Evolutionary conservation across 2,797 vertebrate genomes (phyloP).

Genomic region (Rhodeus uyekii): DNA sequence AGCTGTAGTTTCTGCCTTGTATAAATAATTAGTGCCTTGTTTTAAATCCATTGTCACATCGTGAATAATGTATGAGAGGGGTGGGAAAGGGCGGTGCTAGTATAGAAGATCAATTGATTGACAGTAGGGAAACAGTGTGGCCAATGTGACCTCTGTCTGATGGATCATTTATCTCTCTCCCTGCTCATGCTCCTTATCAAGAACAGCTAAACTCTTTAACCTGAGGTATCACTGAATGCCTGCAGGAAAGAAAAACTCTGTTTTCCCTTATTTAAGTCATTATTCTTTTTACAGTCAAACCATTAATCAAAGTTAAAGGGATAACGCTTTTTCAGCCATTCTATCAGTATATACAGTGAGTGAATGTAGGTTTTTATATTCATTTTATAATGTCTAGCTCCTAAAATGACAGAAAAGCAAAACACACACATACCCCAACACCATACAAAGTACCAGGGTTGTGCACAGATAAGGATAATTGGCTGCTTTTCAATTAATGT

Average conservation of each 20-base stretch:
- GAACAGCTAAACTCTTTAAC: not conserved
- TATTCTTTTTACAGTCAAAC: not conserved
- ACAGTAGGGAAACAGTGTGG: constrained; percentile 19
- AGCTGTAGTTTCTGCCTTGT: constrained; percentile 29
- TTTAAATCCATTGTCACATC: constrained; percentile 37
- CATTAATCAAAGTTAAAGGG: not conserved
- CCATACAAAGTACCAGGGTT: not conserved
- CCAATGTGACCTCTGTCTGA: constrained; percentile 35
- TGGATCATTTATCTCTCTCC: constrained; percentile 18
- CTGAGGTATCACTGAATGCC: not conserved
- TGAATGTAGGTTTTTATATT: no score
- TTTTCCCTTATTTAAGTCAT: not conserved
- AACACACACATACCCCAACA: not conserved
- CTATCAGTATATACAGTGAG: no score
- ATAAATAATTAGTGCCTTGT: constrained; percentile 44
- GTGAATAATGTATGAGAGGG: constrained; percentile 43
- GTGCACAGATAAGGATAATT: not conserved
- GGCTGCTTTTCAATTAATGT: not conserved
- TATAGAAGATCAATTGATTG: constrained; percentile 41
- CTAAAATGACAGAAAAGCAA: not conserved
- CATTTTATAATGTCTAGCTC: no score
- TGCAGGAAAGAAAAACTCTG: not conserved
- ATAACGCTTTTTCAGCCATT: not conserved
- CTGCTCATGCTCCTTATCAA: not conserved
- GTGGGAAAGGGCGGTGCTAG: constrained; percentile 16